Evolutionary conservation across 2,797 vertebrate genomes (phyloP), one percentile per base, ranked within the genome.

Genomic region (Perdix hodgsoniae): DNA sequence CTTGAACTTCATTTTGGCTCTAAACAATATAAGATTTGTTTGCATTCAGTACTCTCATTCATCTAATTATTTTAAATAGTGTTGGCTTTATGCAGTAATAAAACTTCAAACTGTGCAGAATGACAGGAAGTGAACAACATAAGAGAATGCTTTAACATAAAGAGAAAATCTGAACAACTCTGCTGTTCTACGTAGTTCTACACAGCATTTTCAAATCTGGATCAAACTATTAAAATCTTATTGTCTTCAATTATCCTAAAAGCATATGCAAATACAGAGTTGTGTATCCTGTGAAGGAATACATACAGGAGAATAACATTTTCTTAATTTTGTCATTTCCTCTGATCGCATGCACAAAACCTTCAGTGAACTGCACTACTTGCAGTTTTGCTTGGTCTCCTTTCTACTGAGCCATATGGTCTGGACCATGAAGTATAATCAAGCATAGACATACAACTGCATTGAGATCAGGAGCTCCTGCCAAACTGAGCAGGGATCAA

Each of bases 311-410:
- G 21, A 87, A 52, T 31, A 72, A 72, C 14, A 45, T 35, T 93
- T 80, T 83, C 47, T 6, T 64, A 74, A 71, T 84, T 91, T 90
- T 5, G 4, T 69, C 63, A 54, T 54, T 72, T 49, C 79, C 65
- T 49, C 29, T 40, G 82, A 70, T 74, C 85, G 66, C 60, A 85
- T 93, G 35, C 56, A 49, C 64, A 73, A 80, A 95, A 90, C 14
- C 21, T 88, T 56, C 72, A 33, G 61, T 87, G 69, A 83, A 52
- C 15, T 69, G 56, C 56, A 57, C 21, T 91, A 79, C n/a, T 85
- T 90, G 45, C 52, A 16, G 18, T 50, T 12, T 75, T 84, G 31
- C 74, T 90, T 52, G 64, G 61, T 64, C 23, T 70, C n/a, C 70
- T 78, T 52, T 80, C 39, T 40, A 54, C 8, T 0, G 0, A 70